Evolutionary conservation across 2,888 invertebrate species (phyloP).

Genomic region (Callinectes sapidus): DNA sequence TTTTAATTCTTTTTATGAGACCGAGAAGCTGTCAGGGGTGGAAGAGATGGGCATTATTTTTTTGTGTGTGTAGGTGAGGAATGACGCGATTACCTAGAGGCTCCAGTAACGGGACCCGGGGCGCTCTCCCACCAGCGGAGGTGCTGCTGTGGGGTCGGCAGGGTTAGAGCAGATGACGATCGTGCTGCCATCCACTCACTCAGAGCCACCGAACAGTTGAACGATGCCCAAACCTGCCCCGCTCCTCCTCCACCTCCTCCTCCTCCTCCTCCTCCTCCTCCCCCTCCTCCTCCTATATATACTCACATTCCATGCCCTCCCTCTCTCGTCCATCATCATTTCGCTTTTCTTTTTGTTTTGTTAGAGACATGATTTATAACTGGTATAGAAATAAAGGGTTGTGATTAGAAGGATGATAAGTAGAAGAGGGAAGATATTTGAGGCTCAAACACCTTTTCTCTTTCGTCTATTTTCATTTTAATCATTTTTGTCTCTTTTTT

Average conservation of each 20-base stretch:
- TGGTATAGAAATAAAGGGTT: too few relatives aligned
- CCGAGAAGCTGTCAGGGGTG: not conserved
- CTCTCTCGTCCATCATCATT: not conserved
- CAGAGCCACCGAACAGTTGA: not conserved
- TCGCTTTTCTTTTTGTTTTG: not conserved
- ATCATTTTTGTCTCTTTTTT: too few relatives aligned
- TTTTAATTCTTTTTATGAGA: not conserved
- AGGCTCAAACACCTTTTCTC: too few relatives aligned
- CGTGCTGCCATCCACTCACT: not conserved
- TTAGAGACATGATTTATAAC: too few relatives aligned
- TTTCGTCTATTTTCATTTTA: too few relatives aligned
- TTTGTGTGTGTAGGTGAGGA: not conserved
- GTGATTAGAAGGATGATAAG: too few relatives aligned
- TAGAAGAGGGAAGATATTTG: too few relatives aligned
- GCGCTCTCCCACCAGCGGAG: slow-evolving; percentile 28
- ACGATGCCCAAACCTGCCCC: not conserved
- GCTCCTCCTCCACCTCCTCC: not conserved
- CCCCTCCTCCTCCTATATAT: not conserved
- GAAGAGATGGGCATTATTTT: not conserved
- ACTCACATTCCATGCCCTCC: not conserved
- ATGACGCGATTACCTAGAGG: not conserved
- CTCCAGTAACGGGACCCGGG: not conserved
- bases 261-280: slow-evolving; percentile 8
- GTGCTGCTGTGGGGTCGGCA: not conserved
- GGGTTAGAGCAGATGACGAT: slow-evolving; percentile 22